Base-by-base conservation (phyloP, 2,797 vertebrate genomes). In the Chromobotia macracanthus region DNA sequence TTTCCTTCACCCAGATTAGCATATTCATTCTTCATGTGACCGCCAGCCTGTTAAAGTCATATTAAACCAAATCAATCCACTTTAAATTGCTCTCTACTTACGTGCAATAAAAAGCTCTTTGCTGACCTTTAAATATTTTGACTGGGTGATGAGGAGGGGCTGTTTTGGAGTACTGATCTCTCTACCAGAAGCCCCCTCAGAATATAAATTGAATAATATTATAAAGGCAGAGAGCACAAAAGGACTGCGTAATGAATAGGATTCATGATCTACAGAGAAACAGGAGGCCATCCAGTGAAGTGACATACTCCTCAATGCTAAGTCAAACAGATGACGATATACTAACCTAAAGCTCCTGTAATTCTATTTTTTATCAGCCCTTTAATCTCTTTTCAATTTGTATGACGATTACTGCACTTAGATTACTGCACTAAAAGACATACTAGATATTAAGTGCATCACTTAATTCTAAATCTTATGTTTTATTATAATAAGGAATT, bases 141-240 rank as follows among this genome's bases (percentile, higher is more conserved):
- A 94, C 92, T 96, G 94, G 95, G 94, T 94, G 92, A 93, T 93
- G 89, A 90, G 86, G 72, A 69, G 60, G 81, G 71, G 87, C 89
- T 94, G 93, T 93, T 92, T 90, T 91, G 91, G 92, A 93, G 92
- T 90, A 90, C 93, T 93, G 90, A 90, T 93, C 93, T 93, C 92
- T 89, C 90, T 94, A 93, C 92, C 92, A 92, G 87, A 96, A 95
- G 96, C 89, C 92, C 90, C 93, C 94, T 92, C 92, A 88, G 96
- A 95, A 95, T 96, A 96, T 96, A 97, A 97, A 99, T 97, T 94
- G 95, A 97, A 94, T 94, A 94, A 96, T 96, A 95, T 96, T 96
- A 95, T 95, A 96, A 95, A 93, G 90, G 93, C 92, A 89, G 86
- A 90, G 88, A 94, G 94, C 93, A 94, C 93, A 92, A 91, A 93